Evolutionary conservation across 2,797 vertebrate species (phyloP).

Genomic region (Poeciliopsis paucimaculata): DNA sequence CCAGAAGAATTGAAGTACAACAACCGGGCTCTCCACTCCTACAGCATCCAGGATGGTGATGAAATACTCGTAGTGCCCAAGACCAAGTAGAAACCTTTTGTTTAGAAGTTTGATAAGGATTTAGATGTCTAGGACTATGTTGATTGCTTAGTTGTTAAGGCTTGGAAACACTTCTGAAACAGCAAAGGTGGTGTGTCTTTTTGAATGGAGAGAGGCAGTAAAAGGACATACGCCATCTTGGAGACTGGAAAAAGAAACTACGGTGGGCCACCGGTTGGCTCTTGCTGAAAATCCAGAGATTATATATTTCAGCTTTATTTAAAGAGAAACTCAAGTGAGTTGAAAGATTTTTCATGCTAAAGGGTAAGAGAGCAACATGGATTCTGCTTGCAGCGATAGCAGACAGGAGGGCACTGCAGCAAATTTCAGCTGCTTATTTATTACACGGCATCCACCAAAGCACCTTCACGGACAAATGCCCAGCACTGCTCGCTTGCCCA

Average conservation of each 20-base stretch:
- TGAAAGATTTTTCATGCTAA: conserved; percentile 14
- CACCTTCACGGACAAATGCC: conserved; percentile 38
- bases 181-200: conserved; percentile 15
- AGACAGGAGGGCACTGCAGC: conserved; percentile 28
- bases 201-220: conserved; percentile 10
- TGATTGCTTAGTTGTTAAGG: conserved; percentile 42
- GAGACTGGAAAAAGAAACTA: conserved; percentile 20
- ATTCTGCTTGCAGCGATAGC: conserved; percentile 35
- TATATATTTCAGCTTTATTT: conserved; percentile 50
- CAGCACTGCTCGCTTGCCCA: conserved; percentile 39
- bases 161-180: conserved; percentile 27
- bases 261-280: conserved; percentile 31
- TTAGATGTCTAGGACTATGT: conserved; percentile 34
- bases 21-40: conserved; percentile 91
- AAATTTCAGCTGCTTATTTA: conserved; percentile 44
- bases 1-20: conserved; percentile 97
- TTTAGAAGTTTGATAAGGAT: conserved; percentile 6
- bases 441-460: conserved; percentile 43
- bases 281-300: conserved; percentile 23
- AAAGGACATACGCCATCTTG: conserved; percentile 13
- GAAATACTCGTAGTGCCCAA: conserved; percentile 95
- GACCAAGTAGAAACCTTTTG: conserved; percentile 63
- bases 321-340: conserved; percentile 34
- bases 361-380: conserved; percentile 17
- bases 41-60: conserved; percentile 94